Evolutionary conservation across 2,113 vertebrate genomes (phyloP), one percentile per base, ranked within the genome.

Genomic region (Orientallactaga bullata): DNA sequence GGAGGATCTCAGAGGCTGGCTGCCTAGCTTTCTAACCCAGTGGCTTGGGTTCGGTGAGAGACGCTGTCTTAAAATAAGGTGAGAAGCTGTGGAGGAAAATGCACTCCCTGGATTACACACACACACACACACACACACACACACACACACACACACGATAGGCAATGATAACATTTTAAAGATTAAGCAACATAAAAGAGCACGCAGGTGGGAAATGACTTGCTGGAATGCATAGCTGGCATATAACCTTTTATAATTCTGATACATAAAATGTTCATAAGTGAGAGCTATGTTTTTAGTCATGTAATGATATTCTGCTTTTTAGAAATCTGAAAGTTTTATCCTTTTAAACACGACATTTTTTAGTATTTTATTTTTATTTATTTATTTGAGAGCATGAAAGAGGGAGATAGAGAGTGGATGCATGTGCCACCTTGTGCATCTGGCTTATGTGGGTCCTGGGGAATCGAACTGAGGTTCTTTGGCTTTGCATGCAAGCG

Each of bases 291-390:
- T 61, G 78, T 21, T 82, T 88, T 94, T 85, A 37, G 47, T 82
- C 51, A n/a, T 69, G 21, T 85, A 42, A 90, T 81, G 28, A 61
- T 63, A 20, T 42, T 71, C 65, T 28, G 47, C 47, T n/a, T 39
- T 88, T 88, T 82, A 37, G 47, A 90, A 90, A 77, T 63, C 55
- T 72, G 35, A 80, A 88, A 68, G 28, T 84, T 83, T 85, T 63
- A 32, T 37, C 81, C 72, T 84, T 81, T 17, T 88, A n/a, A n/a
- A n/a, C n/a, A n/a, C n/a, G n/a, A n/a, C n/a, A n/a, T n/a, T n/a
- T n/a, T n/a, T n/a, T n/a, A n/a, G n/a, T n/a, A n/a, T n/a, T n/a
- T n/a, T n/a, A n/a, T n/a, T n/a, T n/a, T n/a, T n/a, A n/a, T n/a
- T n/a, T n/a, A n/a, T n/a, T n/a, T n/a, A n/a, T n/a, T n/a, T n/a